Percentiles rank a stretch among this genome's conserved stretches.
Conservation (phyloP, 2,797 vertebrate genomes). For the Champsocephalus esox region DNA sequence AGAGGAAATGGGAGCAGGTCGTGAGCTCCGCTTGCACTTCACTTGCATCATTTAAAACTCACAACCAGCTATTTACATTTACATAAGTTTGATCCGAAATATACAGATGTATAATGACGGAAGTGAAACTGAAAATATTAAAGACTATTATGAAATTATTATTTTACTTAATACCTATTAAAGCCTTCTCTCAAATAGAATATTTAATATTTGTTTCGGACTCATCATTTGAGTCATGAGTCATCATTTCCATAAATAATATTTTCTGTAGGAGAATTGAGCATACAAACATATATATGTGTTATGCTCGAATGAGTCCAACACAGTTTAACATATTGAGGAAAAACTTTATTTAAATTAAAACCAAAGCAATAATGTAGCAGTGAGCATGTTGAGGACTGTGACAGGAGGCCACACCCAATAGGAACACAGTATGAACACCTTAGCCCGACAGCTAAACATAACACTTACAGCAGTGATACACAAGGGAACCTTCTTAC, state of each 20-base stretch:
- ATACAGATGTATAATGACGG: too few relatives aligned
- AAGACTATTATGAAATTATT: too few relatives aligned
- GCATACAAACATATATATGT: too few relatives aligned
- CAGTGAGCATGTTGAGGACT: conserved; percentile 51
- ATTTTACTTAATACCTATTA: too few relatives aligned
- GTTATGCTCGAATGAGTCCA: background rate
- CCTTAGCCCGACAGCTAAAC: conserved; percentile 40
- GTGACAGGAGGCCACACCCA: conserved; percentile 34
- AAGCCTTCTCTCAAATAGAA: too few relatives aligned
- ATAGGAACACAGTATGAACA: conserved; percentile 21
- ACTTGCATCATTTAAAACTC: conserved; percentile 19
- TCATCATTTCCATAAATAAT: too few relatives aligned
- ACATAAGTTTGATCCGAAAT: too few relatives aligned
- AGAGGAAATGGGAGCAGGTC: background rate
- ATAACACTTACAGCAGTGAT: conserved; percentile 52
- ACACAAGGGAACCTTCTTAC: conserved; percentile 19
- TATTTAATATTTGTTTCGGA: too few relatives aligned
- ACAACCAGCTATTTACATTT: background rate
- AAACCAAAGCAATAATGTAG: conserved; percentile 70
- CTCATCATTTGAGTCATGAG: too few relatives aligned
- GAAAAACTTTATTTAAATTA: conserved; percentile 82
- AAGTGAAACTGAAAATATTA: too few relatives aligned
- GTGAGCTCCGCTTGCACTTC: background rate
- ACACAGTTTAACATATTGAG: conserved; percentile 38
- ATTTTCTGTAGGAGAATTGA: too few relatives aligned